Conservation (phyloP, 2,888 invertebrate species). For the Orthosia gracilis region DNA sequence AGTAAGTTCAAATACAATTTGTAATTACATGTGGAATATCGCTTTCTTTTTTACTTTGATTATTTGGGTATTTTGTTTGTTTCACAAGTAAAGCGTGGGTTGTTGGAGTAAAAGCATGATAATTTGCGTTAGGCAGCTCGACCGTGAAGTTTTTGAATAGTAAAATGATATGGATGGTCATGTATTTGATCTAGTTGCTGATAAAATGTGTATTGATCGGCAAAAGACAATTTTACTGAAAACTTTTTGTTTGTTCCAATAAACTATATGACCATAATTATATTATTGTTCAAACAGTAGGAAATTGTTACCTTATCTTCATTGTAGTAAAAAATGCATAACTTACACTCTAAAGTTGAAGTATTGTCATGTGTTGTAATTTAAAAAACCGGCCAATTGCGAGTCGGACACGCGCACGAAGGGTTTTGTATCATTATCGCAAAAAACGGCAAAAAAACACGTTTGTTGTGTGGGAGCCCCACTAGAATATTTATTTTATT, state of each 20-base stretch:
- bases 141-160: conserved; percentile 28
- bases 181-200: conserved; percentile 33
- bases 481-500: too few relatives aligned
- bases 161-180: conserved; percentile 21
- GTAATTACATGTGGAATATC: conserved; percentile 21
- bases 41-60: conserved; percentile 11
- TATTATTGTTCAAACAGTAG: neutral
- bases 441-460: too few relatives aligned
- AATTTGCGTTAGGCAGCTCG: conserved; percentile 16
- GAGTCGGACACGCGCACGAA: too few relatives aligned
- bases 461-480: too few relatives aligned
- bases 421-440: too few relatives aligned
- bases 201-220: conserved; percentile 20
- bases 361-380: too few relatives aligned
- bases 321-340: neutral
- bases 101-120: conserved; percentile 32
- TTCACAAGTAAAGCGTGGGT: neutral
- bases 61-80: conserved; percentile 7
- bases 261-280: neutral
- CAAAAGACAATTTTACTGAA: conserved; percentile 19
- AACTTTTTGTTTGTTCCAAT: conserved; percentile 9
- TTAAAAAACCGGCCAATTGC: too few relatives aligned
- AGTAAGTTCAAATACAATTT: conserved; percentile 27
- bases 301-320: too few relatives aligned
- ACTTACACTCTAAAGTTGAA: neutral